Conservation (phyloP, 2,888 invertebrate species). For the Gymnocheta viridis region DNA sequence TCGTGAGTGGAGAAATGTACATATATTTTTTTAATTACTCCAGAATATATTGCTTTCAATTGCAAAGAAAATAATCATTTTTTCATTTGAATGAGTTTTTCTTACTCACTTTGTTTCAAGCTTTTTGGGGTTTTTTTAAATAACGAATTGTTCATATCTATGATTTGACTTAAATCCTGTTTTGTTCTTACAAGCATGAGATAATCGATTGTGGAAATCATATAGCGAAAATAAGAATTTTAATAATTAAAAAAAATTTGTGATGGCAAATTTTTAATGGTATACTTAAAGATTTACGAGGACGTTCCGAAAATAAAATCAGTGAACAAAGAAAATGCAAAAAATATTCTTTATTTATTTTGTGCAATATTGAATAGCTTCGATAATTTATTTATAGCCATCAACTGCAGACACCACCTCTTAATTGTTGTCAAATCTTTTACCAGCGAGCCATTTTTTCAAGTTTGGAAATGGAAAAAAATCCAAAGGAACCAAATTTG, state of each 20-base stretch:
- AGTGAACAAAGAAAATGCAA: no score
- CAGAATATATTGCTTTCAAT: constrained; percentile 4
- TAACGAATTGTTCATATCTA: neutral
- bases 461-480: no score
- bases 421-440: no score
- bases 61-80: constrained; percentile 14
- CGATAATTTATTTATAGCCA: no score
- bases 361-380: no score
- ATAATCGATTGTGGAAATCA: neutral
- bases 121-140: no score
- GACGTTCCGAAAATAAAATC: no score
- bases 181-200: neutral
- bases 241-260: neutral
- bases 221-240: neutral
- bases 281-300: neutral
- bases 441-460: no score
- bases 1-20: neutral
- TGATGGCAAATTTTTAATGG: neutral
- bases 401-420: no score
- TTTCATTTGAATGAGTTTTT: neutral
- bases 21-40: neutral
- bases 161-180: neutral
- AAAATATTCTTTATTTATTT: no score
- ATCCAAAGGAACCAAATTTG: no score
- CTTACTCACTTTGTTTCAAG: neutral